Base-by-base conservation (phyloP, 2,113 vertebrate genomes). In the Chaetodon auriga region DNA sequence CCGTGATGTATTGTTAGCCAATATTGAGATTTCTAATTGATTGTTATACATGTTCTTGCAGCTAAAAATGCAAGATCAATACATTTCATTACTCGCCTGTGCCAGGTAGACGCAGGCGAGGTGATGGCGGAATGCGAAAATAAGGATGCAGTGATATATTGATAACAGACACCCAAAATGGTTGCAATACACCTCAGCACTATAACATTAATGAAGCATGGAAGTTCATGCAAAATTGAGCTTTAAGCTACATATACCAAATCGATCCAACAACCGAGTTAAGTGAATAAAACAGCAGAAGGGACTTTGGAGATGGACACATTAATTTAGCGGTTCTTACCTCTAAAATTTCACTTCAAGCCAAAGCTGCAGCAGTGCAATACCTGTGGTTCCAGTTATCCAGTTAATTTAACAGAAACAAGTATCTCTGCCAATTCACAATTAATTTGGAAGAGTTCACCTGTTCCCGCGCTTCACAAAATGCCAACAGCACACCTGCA, bases 361-460 rank as follows among this genome's bases (percentile, higher is more conserved):
- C 36, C 30, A 6, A 23, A 57, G 19, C 19, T 63, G 36, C 4
- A 43, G 38, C 41, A 45, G 10, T 35, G 6, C 36, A 63, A 51
- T 55, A 41, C 43, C 30, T 0, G 0, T 11, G 7, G 12, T 46
- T 71, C 15, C 3, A 51, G 43, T 41, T 45, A 36, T 57, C 43
- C 18, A 36, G n/a, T 51, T 72, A 54, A 62, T 72, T 66, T 75
- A 71, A 79, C 18, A 41, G 70, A 36, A 74, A 68, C 58, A 43
- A 38, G 30, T 68, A 23, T 55, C 2, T 7, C 10, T 38, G 41
- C 38, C 46, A 63, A 23, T 70, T 70, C 46, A 48, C n/a, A 2
- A 1, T 60, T 68, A 0, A 6, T 23, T 19, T 61, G 11, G 12
- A 45, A 18, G 35, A 51, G 6, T 14, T 72, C 35, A 78, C 45